Conservation (phyloP, 2,113 vertebrate genomes). For the Pomatostomus ruficeps region DNA sequence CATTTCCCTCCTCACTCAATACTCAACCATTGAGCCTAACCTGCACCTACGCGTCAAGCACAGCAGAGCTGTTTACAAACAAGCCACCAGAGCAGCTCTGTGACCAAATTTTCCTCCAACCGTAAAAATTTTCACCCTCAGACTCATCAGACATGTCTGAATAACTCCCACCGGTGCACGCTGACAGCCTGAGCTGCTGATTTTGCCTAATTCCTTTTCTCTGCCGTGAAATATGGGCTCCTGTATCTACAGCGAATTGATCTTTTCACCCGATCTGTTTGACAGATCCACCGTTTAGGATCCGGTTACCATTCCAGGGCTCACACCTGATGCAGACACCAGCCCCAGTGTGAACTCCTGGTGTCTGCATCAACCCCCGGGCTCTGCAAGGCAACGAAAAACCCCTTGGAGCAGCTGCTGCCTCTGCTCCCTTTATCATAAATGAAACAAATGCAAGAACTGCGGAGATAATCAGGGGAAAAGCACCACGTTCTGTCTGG, state of each 20-base stretch:
- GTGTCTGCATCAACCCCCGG: background rate
- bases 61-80: background rate
- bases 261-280: background rate
- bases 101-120: background rate
- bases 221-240: background rate
- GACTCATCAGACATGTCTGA: background rate
- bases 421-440: background rate
- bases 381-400: background rate
- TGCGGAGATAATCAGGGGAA: background rate
- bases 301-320: background rate
- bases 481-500: accelerated
- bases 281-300: background rate
- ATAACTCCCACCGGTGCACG: background rate
- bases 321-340: background rate
- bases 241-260: background rate
- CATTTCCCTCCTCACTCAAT: background rate
- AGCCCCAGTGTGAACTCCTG: background rate
- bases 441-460: background rate
- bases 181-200: background rate
- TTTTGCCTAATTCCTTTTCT: background rate
- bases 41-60: background rate
- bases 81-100: background rate
- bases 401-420: background rate
- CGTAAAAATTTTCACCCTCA: background rate
- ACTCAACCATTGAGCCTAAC: background rate